Conservation (phyloP, 2,113 vertebrate genomes). For the Coregonus clupeaformis region DNA sequence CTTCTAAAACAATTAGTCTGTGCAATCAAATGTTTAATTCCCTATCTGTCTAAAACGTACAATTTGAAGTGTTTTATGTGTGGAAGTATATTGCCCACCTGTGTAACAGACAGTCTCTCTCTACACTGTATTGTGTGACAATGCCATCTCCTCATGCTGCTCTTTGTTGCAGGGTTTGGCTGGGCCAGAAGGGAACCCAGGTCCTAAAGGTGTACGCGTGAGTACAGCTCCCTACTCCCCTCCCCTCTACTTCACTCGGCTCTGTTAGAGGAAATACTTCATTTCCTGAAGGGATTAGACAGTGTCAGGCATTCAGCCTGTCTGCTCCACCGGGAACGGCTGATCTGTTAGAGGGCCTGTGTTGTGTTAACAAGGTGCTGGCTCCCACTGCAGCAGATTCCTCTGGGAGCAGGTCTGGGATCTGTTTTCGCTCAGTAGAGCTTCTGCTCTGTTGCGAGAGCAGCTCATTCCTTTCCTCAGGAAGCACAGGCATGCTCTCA, state of each 20-base stretch:
- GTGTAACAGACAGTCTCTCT: background rate
- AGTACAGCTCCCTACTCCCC: constrained; percentile 65
- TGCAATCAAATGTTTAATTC: no score
- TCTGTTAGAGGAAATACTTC: background rate
- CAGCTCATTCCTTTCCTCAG: constrained; percentile 25
- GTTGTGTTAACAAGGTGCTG: constrained; percentile 28
- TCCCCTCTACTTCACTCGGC: constrained; percentile 2
- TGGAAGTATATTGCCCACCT: background rate
- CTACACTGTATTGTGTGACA: constrained; percentile 7
- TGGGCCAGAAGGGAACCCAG: constrained; percentile 91
- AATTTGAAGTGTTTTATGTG: no score
- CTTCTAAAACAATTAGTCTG: background rate
- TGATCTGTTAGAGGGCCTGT: constrained; percentile 12
- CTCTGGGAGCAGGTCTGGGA: constrained; percentile 23
- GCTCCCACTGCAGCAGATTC: constrained; percentile 1
- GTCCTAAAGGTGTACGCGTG: constrained; percentile 92
- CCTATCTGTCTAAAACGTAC: no score
- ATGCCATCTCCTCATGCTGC: constrained; percentile 33
- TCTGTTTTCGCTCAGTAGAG: constrained; percentile 33
- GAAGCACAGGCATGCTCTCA: constrained; percentile 26
- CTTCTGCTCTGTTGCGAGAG: constrained; percentile 22
- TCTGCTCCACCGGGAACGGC: no score
- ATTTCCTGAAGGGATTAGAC: no score
- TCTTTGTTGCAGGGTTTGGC: constrained; percentile 82
- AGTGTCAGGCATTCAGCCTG: background rate